Evolutionary conservation across 2,888 invertebrate species (phyloP).

Genomic region (Conus canariensis): DNA sequence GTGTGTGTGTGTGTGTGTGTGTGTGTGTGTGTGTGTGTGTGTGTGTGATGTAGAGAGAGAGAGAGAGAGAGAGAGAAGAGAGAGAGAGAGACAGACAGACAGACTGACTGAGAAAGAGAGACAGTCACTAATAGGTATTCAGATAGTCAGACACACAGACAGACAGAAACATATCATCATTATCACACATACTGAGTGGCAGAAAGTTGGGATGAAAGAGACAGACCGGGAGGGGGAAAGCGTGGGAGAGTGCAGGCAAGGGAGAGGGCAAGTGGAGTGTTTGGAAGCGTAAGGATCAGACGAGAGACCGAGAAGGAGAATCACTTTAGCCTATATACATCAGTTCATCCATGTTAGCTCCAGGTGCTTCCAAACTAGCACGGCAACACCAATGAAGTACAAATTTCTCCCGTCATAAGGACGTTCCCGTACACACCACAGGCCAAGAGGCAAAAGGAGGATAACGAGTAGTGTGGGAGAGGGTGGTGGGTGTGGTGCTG

Average conservation of each 20-base stretch:
- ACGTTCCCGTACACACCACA: too few species aligned
- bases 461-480: too few species aligned
- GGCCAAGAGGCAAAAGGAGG: too few species aligned
- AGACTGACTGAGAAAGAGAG: background rate
- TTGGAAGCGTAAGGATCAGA: background rate
- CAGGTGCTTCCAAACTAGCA: too few species aligned
- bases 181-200: too few species aligned
- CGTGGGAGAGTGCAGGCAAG: background rate
- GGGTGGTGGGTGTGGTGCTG: background rate
- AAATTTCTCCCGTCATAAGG: too few species aligned
- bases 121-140: background rate
- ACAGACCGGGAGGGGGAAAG: background rate
- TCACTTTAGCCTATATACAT: too few species aligned
- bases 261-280: background rate
- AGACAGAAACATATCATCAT: background rate
- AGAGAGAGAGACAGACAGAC: background rate
- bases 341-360: too few species aligned
- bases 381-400: too few species aligned
- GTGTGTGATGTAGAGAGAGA: background rate
- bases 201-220: background rate
- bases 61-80: slow-evolving; percentile 18
- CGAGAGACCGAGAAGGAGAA: background rate
- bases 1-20: too few species aligned
- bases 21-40: too few species aligned
- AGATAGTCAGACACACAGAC: background rate